Conservation (phyloP, 2,888 invertebrate species). For the Ichneumon xanthorius region DNA sequence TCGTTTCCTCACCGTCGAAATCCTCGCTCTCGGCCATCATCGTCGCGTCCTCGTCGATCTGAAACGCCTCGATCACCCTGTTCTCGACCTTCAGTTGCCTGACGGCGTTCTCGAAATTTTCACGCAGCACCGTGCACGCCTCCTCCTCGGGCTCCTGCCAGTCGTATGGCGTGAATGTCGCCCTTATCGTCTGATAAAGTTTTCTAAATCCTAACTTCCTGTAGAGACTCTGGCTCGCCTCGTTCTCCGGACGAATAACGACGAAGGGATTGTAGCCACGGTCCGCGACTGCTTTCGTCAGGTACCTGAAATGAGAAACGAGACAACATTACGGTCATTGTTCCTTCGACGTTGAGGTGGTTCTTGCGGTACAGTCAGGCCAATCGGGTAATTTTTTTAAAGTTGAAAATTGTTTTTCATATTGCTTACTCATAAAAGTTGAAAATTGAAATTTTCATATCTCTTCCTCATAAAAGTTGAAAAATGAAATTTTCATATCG, state of each 20-base stretch:
- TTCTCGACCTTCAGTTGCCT: constrained; percentile 77
- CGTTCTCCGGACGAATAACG: constrained; percentile 94
- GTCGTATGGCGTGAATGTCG: constrained; percentile 89
- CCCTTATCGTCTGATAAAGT: constrained; percentile 92
- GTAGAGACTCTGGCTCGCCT: constrained; percentile 93
- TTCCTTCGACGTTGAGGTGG: background rate
- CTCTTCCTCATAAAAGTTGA: no score
- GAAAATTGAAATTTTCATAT: no score
- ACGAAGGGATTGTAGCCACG: constrained; percentile 94
- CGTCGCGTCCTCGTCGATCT: constrained; percentile 71
- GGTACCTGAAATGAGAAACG: constrained; percentile 77
- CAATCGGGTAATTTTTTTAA: background rate
- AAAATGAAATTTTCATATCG: no score
- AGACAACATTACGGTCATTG: background rate
- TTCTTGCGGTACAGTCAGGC: no score
- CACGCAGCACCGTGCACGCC: constrained; percentile 73
- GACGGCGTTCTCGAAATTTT: constrained; percentile 78
- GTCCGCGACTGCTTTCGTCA: constrained; percentile 87
- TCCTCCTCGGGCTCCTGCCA: constrained; percentile 77
- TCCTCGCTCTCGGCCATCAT: constrained; percentile 69
- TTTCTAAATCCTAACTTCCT: constrained; percentile 93
- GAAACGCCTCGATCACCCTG: constrained; percentile 76
- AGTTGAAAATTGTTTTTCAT: no score
- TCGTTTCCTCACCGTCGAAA: constrained; percentile 73
- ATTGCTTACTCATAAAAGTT: no score